Conservation (phyloP, 2,113 vertebrate genomes). For the human (Homo sapiens) region GRCh38 chr4:95597001-95597500, state of each 20-base stretch:
- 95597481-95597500: not conserved
- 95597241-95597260: not conserved
- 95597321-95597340: not conserved
- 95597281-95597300: not conserved
- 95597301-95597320: not conserved
- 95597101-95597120: not conserved
- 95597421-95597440: not conserved
- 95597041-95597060: not conserved
- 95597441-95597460: not conserved
- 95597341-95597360: not conserved
- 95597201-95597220: not conserved
- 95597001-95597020: not conserved
- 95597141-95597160: not conserved
- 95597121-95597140: not conserved
- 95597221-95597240: not conserved
- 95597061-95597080: not conserved
- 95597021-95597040: not conserved
- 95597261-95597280: not conserved
- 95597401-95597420: not conserved
- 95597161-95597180: not conserved
- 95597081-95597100: not conserved
- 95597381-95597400: not conserved
- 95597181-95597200: not conserved
- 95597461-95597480: not conserved
- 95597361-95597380: not conserved